Base-by-base conservation (phyloP, 2,888 invertebrate species). In the Chrysolina americana region DNA sequence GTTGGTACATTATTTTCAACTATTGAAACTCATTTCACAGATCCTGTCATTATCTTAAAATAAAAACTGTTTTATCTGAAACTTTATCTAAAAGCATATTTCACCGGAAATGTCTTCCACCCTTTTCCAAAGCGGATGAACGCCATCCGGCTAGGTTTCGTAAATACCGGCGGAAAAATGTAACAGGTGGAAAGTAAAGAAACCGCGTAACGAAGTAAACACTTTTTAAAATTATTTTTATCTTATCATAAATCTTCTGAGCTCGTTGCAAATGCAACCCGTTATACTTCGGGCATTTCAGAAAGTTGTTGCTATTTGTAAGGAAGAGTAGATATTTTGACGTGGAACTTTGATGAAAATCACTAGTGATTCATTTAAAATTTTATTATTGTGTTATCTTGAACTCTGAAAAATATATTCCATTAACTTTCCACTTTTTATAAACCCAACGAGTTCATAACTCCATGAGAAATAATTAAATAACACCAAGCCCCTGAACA, bases 101-200 rank as follows among this genome's bases (percentile, higher is more conserved):
- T 15, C 41, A 65, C 11, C 11, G 23, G 9, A 65, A 47, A 21
- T 41, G 17, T 62, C 36, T 63, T 23, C 28, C 13, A 19, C 41
- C 53, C 41, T 19, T 63, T 13, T 65, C 9, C 23, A 19, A 70
- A 50, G 48, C 44, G 53, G 41, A 56, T 41, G 53, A 63, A 53
- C 28, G 69, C 63, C 68, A 53, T 41, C 50, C 36, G 21, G 68
- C 50, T 13, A 41, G 23, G 70, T 73, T 71, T 68, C 69, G 76
- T 73, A 77, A 77, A 77, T 73, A 75, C 73, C 73, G 68, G 73
- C 44, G 73, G 68, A 71, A 62, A 68, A 73, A 69, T 71, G 76
- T 78, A 78, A 78, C 78, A 78, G 76, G 78, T 78, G 73, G 73
- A 73, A 77, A 74, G 73, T 70, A 76, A 74, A 73, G 73, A 76